These are phyloP conservation scores for Diphyllodes magnificus DNA, from an alignment of 2,113 vertebrate species.

Conservation along the genomic window DNA sequence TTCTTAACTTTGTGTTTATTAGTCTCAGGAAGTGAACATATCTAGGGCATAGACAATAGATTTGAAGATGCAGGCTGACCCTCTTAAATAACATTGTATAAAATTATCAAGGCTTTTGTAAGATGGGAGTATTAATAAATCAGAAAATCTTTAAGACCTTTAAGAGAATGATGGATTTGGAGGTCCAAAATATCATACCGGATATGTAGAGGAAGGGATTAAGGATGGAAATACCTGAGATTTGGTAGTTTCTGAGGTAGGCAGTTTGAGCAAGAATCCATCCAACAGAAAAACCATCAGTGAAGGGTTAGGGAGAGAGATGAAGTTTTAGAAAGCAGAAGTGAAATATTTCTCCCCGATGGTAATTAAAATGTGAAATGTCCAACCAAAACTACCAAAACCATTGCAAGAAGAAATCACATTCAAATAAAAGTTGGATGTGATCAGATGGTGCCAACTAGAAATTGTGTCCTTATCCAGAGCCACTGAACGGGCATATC, in stretches of 20 bases:
- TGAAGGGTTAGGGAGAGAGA: background rate
- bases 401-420: background rate
- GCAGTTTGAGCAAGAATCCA: background rate
- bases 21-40: background rate
- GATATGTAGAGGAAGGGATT: background rate
- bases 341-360: background rate
- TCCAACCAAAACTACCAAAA: background rate
- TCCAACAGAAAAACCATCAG: background rate
- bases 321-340: background rate
- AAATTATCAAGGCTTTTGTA: background rate
- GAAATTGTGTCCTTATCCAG: background rate
- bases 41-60: background rate
- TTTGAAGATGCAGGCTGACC: background rate
- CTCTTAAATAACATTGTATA: background rate
- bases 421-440: background rate
- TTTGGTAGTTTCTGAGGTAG: background rate
- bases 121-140: conserved; percentile 14
- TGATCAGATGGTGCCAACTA: background rate
- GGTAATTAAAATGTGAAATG: background rate
- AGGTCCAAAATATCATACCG: background rate
- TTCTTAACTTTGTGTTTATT: background rate
- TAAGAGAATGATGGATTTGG: background rate
- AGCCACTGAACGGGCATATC: background rate
- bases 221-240: background rate
- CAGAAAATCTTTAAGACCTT: background rate